Conservation (phyloP, 2,888 invertebrate genomes). For the Meteorus cinctellus region DNA sequence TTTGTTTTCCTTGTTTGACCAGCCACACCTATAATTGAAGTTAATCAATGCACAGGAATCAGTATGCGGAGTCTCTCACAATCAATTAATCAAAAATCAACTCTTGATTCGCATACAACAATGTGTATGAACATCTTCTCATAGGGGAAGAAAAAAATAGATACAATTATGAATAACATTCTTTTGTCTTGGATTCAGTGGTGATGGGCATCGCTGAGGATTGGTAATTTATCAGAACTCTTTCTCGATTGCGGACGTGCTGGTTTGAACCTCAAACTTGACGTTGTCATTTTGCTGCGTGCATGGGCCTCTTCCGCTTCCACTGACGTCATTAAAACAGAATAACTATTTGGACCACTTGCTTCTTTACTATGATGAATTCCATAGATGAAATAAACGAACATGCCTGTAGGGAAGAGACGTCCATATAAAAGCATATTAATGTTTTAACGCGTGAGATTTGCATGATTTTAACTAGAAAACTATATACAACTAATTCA, state of each 20-base stretch:
- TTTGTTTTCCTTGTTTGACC: not conserved
- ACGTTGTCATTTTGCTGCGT: conserved; percentile 24
- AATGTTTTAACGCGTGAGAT: not conserved
- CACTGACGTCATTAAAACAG: conserved; percentile 79
- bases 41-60: not conserved
- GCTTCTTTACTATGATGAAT: conserved; percentile 90
- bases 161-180: not conserved
- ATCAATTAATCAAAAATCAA: not conserved
- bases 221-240: conserved; percentile 30
- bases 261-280: conserved; percentile 26
- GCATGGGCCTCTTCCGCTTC: conserved; percentile 76
- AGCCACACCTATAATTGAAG: not conserved
- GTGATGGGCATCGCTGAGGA: conserved; percentile 23
- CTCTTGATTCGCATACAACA: not conserved
- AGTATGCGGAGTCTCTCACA: not conserved
- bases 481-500: not conserved
- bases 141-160: not conserved
- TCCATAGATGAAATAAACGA: conserved; percentile 89
- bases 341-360: conserved; percentile 77
- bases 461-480: not conserved
- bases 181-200: conserved; percentile 4
- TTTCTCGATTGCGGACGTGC: conserved; percentile 18
- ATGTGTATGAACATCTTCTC: not conserved
- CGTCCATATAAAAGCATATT: conserved; percentile 23
- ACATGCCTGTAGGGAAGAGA: conserved; percentile 77